A percentile compares a stretch with the other conserved stretches of the same genome.
These are phyloP conservation scores for Anastatus disparis DNA, from an alignment of 1,140 invertebrate species.

Conservation along the genomic window DNA sequence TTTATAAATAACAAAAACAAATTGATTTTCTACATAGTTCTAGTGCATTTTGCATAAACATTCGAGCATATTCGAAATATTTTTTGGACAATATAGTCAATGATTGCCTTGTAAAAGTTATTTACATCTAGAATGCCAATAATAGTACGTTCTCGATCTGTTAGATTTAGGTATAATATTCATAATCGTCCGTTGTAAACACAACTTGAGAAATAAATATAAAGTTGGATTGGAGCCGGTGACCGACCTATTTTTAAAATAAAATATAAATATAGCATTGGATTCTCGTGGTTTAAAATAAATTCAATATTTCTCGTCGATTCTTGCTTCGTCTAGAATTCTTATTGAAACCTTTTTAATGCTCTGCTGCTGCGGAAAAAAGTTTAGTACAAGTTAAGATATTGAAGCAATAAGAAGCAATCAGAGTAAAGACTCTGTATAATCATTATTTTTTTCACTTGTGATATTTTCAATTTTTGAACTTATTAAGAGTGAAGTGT, in stretches of 20 bases:
- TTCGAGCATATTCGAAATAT: too few species aligned
- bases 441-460: not conserved
- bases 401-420: not conserved
- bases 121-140: too few species aligned
- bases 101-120: too few species aligned
- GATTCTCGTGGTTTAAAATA: conserved; percentile 46
- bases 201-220: not conserved
- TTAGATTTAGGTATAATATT: too few species aligned
- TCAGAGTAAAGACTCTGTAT: not conserved
- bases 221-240: not conserved
- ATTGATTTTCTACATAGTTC: too few species aligned
- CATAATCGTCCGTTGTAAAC: not conserved
- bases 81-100: too few species aligned
- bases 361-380: not conserved
- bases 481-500: conserved; percentile 10
- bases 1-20: too few species aligned
- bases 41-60: too few species aligned
- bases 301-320: conserved; percentile 23
- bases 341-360: conserved; percentile 44
- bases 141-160: too few species aligned
- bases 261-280: conserved; percentile 29
- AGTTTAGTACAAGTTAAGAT: conserved; percentile 29
- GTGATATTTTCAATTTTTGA: not conserved
- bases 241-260: conserved; percentile 35
- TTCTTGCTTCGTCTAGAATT: conserved; percentile 45